Conservation (phyloP, 64 coral and sea anemone species). For the Dendrophyllia cribrosa region DNA sequence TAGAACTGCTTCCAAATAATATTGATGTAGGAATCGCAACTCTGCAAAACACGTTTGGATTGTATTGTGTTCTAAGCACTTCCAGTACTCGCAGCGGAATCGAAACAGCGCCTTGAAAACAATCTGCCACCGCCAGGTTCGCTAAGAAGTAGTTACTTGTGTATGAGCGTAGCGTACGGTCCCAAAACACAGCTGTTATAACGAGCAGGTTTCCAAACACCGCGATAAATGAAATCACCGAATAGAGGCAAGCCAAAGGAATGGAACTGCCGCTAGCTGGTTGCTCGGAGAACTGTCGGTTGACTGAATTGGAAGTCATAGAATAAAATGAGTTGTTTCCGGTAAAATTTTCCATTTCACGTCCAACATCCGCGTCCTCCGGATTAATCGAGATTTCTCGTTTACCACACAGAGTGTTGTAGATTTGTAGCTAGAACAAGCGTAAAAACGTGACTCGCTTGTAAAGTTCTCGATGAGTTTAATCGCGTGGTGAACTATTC, state of each 20-base stretch:
- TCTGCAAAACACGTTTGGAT: slow-evolving; percentile 55
- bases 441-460: no score
- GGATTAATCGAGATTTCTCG: no score
- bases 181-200: slow-evolving; percentile 51
- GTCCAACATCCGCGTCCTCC: no score
- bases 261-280: background rate
- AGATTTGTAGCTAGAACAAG: no score
- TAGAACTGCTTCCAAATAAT: slow-evolving; percentile 81
- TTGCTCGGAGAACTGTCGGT: background rate
- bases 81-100: slow-evolving; percentile 73
- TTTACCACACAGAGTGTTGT: no score
- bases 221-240: slow-evolving; percentile 50
- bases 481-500: no score
- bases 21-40: slow-evolving; percentile 71
- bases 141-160: slow-evolving; percentile 82
- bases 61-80: background rate
- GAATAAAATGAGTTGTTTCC: background rate
- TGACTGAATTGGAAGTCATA: background rate
- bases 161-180: slow-evolving; percentile 56
- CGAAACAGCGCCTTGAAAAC: slow-evolving; percentile 70
- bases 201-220: slow-evolving; percentile 78
- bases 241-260: slow-evolving; percentile 62
- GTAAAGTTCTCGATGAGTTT: no score
- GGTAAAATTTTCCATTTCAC: slow-evolving; percentile 9
- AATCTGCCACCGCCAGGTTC: slow-evolving; percentile 79